Percentiles rank a stretch among this genome's conserved stretches.
phyloP scores from a whole-genome alignment of 2,888 invertebrate genomes.

The Acheta domesticus region DNA sequence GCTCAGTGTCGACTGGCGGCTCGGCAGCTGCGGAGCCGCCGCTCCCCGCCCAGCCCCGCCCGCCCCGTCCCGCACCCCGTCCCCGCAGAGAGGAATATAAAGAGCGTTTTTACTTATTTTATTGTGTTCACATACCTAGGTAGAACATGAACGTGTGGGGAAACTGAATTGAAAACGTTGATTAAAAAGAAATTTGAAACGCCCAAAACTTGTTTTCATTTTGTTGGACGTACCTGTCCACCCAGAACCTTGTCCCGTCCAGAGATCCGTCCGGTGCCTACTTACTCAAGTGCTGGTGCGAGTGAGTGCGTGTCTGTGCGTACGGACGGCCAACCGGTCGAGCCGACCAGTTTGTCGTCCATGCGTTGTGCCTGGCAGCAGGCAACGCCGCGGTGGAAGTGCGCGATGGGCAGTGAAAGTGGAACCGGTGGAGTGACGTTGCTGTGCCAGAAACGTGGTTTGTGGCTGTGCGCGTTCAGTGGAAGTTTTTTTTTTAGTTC shows the following conservation, averaged over 20 bases:
- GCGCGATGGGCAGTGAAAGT: conserved; percentile 5
- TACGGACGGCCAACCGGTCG: no score
- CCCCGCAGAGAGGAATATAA: conserved; percentile 21
- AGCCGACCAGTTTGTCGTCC: no score
- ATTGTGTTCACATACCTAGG: conserved; percentile 30
- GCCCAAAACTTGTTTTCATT: conserved; percentile 5
- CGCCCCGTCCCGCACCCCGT: not conserved
- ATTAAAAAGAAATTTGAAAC: conserved; percentile 9
- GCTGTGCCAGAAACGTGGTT: not conserved
- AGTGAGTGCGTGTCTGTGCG: not conserved
- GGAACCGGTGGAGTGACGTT: not conserved
- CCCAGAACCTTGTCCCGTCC: not conserved
- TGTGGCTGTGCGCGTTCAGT: not conserved
- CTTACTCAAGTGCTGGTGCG: not conserved
- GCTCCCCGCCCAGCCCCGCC: not conserved
- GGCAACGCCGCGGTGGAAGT: not conserved
- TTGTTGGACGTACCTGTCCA: not conserved
- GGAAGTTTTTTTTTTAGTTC: no score
- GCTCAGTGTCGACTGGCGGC: not conserved
- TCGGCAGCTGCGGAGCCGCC: not conserved
- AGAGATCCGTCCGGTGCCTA: no score
- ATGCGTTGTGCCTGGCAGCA: not conserved
- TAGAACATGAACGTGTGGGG: conserved; percentile 24
- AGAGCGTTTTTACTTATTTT: conserved; percentile 19
- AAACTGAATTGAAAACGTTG: conserved; percentile 18